These are phyloP conservation scores for Cybosia mesomella DNA, from an alignment of 2,888 invertebrate genomes.

Conservation along the genomic window DNA sequence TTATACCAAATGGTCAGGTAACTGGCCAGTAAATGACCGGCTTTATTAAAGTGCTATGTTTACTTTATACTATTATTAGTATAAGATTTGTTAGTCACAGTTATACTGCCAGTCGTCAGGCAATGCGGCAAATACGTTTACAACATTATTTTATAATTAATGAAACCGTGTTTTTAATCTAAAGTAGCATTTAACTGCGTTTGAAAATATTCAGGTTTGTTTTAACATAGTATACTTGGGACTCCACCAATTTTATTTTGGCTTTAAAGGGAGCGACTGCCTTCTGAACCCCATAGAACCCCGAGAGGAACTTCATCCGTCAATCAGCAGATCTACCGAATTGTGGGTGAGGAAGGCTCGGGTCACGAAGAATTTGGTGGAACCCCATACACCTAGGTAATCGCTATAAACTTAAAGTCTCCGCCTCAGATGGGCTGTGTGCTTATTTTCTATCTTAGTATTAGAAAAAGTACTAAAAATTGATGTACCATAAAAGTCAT, in stretches of 20 bases:
- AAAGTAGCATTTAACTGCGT: neutral
- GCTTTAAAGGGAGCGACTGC: no score
- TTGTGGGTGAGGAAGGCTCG: neutral
- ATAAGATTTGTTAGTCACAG: constrained; percentile 31
- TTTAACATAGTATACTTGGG: neutral
- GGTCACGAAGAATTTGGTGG: neutral
- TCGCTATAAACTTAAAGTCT: neutral
- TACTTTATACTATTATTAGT: constrained; percentile 12
- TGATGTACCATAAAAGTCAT: neutral
- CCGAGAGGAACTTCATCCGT: neutral
- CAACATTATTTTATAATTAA: constrained; percentile 7
- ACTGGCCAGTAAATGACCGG: constrained; percentile 13
- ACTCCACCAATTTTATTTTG: no score
- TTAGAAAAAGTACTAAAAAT: neutral
- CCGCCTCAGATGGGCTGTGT: neutral
- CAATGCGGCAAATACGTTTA: constrained; percentile 21
- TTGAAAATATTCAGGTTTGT: neutral
- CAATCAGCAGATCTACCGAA: neutral
- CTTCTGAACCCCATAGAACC: neutral
- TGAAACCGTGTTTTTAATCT: neutral
- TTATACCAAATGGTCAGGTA: neutral
- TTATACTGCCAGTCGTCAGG: constrained; percentile 28
- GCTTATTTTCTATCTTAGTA: neutral
- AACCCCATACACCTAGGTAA: neutral
- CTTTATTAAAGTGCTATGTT: neutral